phyloP scores from a whole-genome alignment of 1,140 invertebrate species.

The Aphis craccivora region DNA sequence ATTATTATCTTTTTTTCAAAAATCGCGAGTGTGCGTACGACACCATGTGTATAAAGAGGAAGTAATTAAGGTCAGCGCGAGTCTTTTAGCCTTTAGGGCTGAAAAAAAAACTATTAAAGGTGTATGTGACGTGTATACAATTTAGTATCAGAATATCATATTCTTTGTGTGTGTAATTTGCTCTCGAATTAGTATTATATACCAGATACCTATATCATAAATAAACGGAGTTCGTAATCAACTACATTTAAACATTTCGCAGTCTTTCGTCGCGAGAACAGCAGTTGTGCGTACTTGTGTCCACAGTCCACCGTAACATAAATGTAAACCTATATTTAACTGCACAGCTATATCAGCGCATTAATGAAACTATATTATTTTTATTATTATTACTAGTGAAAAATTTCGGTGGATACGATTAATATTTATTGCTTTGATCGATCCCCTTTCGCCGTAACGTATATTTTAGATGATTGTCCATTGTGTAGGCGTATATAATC shows the following conservation, averaged over 20 bases:
- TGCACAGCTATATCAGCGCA: not conserved
- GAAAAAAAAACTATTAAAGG: not conserved
- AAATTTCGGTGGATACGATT: not conserved
- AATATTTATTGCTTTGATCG: not conserved
- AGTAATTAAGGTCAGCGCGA: not conserved
- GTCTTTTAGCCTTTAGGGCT: not conserved
- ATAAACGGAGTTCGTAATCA: too few relatives aligned
- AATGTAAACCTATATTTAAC: too few relatives aligned
- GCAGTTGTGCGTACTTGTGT: not conserved
- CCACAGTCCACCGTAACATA: not conserved
- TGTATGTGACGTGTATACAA: not conserved
- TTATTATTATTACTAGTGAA: not conserved
- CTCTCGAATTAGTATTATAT: not conserved
- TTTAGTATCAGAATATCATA: not conserved
- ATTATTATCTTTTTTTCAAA: not conserved
- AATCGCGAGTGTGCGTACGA: not conserved
- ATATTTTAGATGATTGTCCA: not conserved
- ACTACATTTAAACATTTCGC: not conserved
- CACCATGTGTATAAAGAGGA: not conserved
- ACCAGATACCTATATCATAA: too few relatives aligned
- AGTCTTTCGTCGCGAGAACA: not conserved
- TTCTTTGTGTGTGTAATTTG: not conserved
- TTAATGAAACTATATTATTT: not conserved
- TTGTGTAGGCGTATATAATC: not conserved
- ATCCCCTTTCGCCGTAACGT: not conserved